These are phyloP conservation scores for Ia io DNA, from an alignment of 2,113 vertebrate species.

Conservation along the genomic window DNA sequence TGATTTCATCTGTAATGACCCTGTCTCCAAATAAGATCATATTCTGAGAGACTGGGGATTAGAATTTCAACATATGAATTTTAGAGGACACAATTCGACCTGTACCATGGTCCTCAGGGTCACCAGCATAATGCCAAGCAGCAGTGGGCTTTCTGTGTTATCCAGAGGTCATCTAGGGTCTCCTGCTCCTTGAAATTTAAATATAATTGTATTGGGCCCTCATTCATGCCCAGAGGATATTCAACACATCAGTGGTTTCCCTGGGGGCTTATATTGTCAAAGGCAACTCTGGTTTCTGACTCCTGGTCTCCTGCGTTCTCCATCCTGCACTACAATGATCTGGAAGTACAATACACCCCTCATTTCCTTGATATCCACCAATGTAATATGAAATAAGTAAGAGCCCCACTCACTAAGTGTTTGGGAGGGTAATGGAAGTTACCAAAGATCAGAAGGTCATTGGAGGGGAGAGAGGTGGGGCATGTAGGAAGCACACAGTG, in stretches of 20 bases:
- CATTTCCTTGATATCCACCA: neutral
- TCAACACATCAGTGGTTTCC: neutral
- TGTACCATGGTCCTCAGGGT: neutral
- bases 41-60: neutral
- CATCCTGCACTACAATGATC: neutral
- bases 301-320: neutral
- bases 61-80: neutral
- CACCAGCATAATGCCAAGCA: neutral
- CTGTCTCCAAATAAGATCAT: neutral
- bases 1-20: neutral
- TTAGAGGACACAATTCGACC: neutral
- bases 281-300: neutral
- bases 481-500: neutral
- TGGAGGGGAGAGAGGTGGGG: too few species aligned
- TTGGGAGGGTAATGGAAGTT: neutral
- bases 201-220: neutral
- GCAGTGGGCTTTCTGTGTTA: neutral
- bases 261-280: neutral
- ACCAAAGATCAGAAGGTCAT: neutral
- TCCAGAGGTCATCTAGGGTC: neutral
- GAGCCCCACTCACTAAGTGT: neutral
- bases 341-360: neutral
- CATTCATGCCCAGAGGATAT: neutral
- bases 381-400: neutral
- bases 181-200: neutral